Conservation (phyloP, 1,140 invertebrate species). For the Cepaea nemoralis region DNA sequence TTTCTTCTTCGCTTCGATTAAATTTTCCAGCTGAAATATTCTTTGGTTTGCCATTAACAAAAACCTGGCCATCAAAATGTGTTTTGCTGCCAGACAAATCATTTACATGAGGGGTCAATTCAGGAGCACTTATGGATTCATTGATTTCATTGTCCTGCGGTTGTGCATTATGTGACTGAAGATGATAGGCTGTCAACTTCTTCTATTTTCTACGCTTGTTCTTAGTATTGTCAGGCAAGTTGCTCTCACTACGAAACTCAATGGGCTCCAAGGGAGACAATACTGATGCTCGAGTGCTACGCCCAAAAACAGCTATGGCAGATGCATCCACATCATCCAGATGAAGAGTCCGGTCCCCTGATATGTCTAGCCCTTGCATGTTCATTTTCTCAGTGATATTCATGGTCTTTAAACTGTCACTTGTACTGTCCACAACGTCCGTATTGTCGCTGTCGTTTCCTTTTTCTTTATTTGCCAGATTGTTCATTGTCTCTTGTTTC, state of each 20-base stretch:
- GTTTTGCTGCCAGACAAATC: not conserved
- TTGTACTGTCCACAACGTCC: not conserved
- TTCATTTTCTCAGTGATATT: not conserved
- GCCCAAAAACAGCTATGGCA: constrained; percentile 12
- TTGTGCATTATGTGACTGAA: not conserved
- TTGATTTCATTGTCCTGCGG: not conserved
- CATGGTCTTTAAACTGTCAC: not conserved
- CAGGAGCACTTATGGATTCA: not conserved
- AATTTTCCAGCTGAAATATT: not conserved
- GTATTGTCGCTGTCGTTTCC: not conserved
- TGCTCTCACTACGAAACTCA: not conserved
- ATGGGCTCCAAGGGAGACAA: constrained; percentile 25
- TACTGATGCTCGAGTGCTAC: not conserved
- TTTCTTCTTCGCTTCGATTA: not conserved
- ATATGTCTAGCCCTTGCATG: not conserved
- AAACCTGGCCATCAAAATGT: not conserved
- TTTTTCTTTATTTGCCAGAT: not conserved
- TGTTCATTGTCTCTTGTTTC: constrained; percentile 18
- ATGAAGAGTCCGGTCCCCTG: not conserved
- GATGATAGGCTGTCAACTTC: constrained; percentile 14
- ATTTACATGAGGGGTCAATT: not conserved
- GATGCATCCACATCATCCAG: not conserved
- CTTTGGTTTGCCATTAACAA: not conserved
- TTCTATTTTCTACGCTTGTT: constrained; percentile 20
- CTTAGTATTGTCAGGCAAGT: not conserved